Evolutionary conservation across 2,888 invertebrate species (phyloP), one percentile per base, ranked within the genome.

Genomic region (Meganola albula): DNA sequence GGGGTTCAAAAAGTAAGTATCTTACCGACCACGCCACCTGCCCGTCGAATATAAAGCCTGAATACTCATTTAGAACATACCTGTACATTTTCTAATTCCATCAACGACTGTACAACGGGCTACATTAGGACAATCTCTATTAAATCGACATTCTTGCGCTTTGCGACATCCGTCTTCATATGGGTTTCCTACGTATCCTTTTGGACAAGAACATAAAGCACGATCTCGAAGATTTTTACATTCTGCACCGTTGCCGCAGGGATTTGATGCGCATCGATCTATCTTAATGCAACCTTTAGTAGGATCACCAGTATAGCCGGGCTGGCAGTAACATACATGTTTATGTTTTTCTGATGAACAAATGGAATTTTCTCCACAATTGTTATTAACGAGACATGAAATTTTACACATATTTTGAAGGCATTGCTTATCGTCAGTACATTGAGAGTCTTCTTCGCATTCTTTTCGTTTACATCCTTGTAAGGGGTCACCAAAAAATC

Each of bases 261-360:
- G 94, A 23, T 89, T 88, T 48, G 90, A 89, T 27, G 89, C 88
- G 61, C 96, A 96, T 71, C 92, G 94, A 74, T 96, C 93, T 31
- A 95, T 90, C 31, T 91, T 77, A 30, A 87, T 78, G 58, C 96
- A 96, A 11, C 91, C 91, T 13, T 76, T 79, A 6, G 88, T 76
- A 2, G 95, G 91, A 69, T 95, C 91, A 2, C 95, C 96, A 0
- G 93, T 93, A 58, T 90, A 95, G 1, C 96, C 96, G 7, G 96
- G 95, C 74, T 95, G 95, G 65, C 96, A 96, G 55, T 93, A 92
- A 63, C 80, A 84, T 24, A 87, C 88, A 67, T 93, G 93, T 42
- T 88, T 88, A 60, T 96, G 96, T 57, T 90, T 90, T 69, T 95
- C 93, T 1, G 95, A 92, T 0, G 94, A 92, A 63, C 96, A 96